Evolutionary conservation across 2,888 invertebrate species (phyloP), one percentile per base, ranked within the genome.

Genomic region (Anarsia innoxiella): DNA sequence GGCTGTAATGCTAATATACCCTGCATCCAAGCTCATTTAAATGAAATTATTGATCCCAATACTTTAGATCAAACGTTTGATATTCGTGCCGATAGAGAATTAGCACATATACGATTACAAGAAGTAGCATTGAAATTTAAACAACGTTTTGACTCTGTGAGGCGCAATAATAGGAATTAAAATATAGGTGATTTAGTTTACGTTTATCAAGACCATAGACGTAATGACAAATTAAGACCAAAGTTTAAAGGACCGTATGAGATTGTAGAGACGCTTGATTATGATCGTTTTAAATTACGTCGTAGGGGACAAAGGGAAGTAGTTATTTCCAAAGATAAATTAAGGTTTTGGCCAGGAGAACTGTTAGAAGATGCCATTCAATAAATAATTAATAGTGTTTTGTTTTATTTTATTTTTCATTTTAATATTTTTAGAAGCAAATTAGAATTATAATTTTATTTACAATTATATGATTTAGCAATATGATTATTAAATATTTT

Each of bases 191-290:
- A 41, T 31, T 27, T 12, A 3, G 39, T 42, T 3, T 42, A 34
- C 13, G 37, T 42, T 11, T 26, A 28, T 23, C 42, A 42, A 13
- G 31, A 40, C 10, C 42, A 42, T 23, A 31, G 42, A 8, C 34
- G 42, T 1, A 4, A 32, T n/a, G 35, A 29, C n/a, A 42, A 42
- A 42, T 15, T 40, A 9, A 27, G 13, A 3, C 23, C 35, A 3
- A 38, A 23, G 11, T 41, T 28, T 36, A 38, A 38, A 29, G 41
- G 41, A 1, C 41, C 41, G 0, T 41, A 38, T 15, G 25, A 38
- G 12, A 32, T 41, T 2, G 5, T 9, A 1, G 8, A 2, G 3
- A 1, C 23, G 6, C 6, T 41, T 1, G 11, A 12, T 1, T 28
- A 41, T 29, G 41, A 41, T 33, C 26, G 41, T 8, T 41, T 23